A percentile compares a stretch with the other conserved stretches of the same genome.
Conservation (phyloP, 2,797 vertebrate genomes). For the Anniella stebbinsi region DNA sequence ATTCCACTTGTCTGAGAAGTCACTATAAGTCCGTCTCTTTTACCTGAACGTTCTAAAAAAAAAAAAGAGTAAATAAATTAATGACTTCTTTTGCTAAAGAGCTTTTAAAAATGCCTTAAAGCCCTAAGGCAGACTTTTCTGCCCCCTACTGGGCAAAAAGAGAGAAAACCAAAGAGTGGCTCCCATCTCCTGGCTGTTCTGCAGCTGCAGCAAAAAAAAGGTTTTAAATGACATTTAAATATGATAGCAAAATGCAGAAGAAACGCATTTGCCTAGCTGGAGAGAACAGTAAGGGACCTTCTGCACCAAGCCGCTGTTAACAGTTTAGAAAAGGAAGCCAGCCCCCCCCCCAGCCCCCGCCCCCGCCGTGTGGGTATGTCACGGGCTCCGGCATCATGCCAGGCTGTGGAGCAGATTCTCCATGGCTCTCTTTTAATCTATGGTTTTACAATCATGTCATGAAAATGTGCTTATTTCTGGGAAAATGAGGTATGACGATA, state of each 20-base stretch:
- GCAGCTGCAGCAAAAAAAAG: too few species aligned
- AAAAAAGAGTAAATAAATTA: conserved; percentile 31
- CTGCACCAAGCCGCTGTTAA: neutral
- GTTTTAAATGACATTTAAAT: neutral
- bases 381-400: neutral
- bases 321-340: neutral
- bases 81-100: neutral
- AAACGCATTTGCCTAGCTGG: too few species aligned
- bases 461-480: neutral
- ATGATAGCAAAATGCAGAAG: neutral
- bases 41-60: conserved; percentile 46
- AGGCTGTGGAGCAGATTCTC: neutral
- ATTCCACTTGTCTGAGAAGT: neutral
- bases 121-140: conserved; percentile 43
- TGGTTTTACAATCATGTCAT: neutral
- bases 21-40: neutral
- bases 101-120: neutral
- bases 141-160: conserved; percentile 58
- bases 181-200: neutral
- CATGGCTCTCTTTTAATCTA: neutral
- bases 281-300: neutral
- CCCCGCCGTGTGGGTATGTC: neutral
- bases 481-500: neutral
- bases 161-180: neutral
- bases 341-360: neutral